phyloP scores from a whole-genome alignment of 1,140 invertebrate genomes.

The Drosophila kikkawai region DNA sequence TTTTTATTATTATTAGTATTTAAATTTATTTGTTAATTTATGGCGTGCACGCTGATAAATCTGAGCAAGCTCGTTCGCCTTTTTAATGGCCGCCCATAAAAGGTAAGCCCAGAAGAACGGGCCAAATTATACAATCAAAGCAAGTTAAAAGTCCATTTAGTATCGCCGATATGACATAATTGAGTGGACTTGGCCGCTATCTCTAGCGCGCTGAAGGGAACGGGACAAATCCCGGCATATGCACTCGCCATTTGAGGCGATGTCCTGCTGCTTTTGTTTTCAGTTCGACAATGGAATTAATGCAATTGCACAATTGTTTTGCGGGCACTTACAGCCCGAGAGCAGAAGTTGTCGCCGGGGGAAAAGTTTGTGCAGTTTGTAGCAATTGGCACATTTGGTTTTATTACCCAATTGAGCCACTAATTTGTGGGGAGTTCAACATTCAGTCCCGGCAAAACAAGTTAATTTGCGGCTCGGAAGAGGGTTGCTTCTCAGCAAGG shows the following conservation, averaged over 20 bases:
- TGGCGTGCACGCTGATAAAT: slow-evolving; percentile 80
- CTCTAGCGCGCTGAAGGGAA: slow-evolving; percentile 23
- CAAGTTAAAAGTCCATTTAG: slow-evolving; percentile 80
- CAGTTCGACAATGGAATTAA: slow-evolving; percentile 72
- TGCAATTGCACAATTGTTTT: slow-evolving; percentile 79
- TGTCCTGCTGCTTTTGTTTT: slow-evolving; percentile 68
- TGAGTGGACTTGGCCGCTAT: slow-evolving; percentile 60
- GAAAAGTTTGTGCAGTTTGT: slow-evolving; percentile 55
- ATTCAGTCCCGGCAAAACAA: slow-evolving; percentile 46
- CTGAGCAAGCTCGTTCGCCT: slow-evolving; percentile 63
- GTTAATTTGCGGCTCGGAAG: slow-evolving; percentile 53
- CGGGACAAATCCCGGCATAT: slow-evolving; percentile 69
- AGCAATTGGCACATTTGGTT: slow-evolving; percentile 83
- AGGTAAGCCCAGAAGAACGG: slow-evolving; percentile 66
- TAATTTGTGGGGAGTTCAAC: slow-evolving; percentile 74
- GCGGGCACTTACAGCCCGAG: slow-evolving; percentile 24
- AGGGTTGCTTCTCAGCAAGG: slow-evolving; percentile 15
- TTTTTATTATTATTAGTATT: slow-evolving; percentile 84
- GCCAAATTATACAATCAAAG: slow-evolving; percentile 71
- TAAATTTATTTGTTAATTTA: slow-evolving; percentile 84
- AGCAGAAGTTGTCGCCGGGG: slow-evolving; percentile 18
- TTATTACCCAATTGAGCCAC: slow-evolving; percentile 81
- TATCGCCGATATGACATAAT: slow-evolving; percentile 77
- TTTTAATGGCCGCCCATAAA: slow-evolving; percentile 78
- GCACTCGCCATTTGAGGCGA: slow-evolving; percentile 55